Percentiles rank a stretch among this genome's conserved stretches.
Conservation (phyloP, 1,140 invertebrate genomes). For the Drosophila sp. region DNA sequence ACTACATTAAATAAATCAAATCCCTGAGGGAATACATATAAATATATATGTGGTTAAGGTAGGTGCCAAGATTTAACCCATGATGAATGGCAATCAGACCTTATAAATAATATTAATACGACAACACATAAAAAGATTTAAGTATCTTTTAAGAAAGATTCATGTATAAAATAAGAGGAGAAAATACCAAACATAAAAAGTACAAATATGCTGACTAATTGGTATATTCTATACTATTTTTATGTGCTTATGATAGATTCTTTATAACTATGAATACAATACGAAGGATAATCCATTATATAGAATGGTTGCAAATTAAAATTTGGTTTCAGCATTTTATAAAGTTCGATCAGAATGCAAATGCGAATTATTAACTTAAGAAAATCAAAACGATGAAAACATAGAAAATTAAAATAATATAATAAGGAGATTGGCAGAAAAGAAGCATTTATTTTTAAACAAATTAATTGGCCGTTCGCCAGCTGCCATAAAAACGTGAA, state of each 20-base stretch:
- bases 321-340: conserved; percentile 29
- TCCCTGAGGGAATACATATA: no score
- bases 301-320: neutral
- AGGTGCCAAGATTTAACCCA: neutral
- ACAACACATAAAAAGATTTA: conserved; percentile 6
- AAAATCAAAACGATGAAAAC: conserved; percentile 32
- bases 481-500: conserved; percentile 80
- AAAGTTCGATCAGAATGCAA: conserved; percentile 58
- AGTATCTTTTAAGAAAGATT: neutral
- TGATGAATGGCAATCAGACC: neutral
- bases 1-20: no score
- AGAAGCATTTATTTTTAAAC: conserved; percentile 77
- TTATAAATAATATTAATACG: conserved; percentile 29
- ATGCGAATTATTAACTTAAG: conserved; percentile 33
- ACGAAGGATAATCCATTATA: neutral
- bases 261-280: conserved; percentile 4
- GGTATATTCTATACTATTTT: neutral
- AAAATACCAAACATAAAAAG: conserved; percentile 1
- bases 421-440: conserved; percentile 36
- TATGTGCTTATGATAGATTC: neutral
- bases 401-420: conserved; percentile 22
- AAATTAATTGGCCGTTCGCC: conserved; percentile 71
- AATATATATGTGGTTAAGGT: neutral
- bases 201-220: conserved; percentile 34
- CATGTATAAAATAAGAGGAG: neutral